Conservation (phyloP, 2,113 vertebrate genomes). For the Oryctolagus cuniculus region mOryCun1.1 NC_091445.1:10606001-10606500, state of each 20-base stretch:
- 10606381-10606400: background rate
- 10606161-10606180: background rate
- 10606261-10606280: background rate
- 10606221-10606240: slow-evolving; percentile 22
- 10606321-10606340: background rate
- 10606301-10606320: background rate
- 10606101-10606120: background rate
- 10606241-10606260: background rate
- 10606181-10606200: background rate
- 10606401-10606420: background rate
- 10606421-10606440: background rate
- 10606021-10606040: background rate
- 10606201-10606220: background rate
- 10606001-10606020: background rate
- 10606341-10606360: background rate
- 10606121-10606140: background rate
- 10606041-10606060: background rate
- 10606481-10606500: background rate
- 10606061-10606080: background rate
- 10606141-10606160: background rate
- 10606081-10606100: background rate
- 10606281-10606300: background rate
- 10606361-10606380: background rate
- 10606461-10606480: background rate
- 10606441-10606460: too few relatives aligned